A percentile compares a stretch with the other conserved stretches of the same genome.
Conservation (phyloP, 1,140 invertebrate genomes). For the Wiebesia pumilae region DNA sequence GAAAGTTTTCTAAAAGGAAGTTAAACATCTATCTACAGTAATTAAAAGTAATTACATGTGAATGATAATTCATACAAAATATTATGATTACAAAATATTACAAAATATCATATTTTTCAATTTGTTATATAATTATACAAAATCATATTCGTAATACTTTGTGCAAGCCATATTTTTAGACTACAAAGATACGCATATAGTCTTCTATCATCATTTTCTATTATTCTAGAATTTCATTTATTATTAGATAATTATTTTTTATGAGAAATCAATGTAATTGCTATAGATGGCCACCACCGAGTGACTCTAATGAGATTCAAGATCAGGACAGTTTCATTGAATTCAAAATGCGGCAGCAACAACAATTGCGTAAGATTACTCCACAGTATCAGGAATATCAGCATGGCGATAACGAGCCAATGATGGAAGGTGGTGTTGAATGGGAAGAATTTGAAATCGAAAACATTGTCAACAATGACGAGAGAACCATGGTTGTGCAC, state of each 20-base stretch:
- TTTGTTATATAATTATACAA: neutral
- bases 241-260: no score
- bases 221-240: no score
- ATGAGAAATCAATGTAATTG: neutral
- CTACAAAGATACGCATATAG: no score
- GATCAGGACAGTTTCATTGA: slow-evolving; percentile 86
- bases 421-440: slow-evolving; percentile 79
- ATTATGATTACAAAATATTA: no score
- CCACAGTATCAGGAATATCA: slow-evolving; percentile 77
- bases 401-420: slow-evolving; percentile 65
- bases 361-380: slow-evolving; percentile 83
- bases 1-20: neutral
- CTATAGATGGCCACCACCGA: slow-evolving; percentile 91
- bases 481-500: slow-evolving; percentile 61
- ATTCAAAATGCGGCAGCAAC: slow-evolving; percentile 87
- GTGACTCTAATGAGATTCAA: slow-evolving; percentile 80
- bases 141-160: neutral
- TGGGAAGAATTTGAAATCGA: slow-evolving; percentile 90
- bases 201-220: no score
- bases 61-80: neutral
- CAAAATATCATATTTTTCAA: neutral
- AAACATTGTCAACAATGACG: slow-evolving; percentile 67
- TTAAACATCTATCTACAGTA: neutral
- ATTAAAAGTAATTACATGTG: neutral
- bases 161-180: neutral